phyloP scores from a whole-genome alignment of 2,797 vertebrate genomes.

The Ctenosaura bakeri region DNA sequence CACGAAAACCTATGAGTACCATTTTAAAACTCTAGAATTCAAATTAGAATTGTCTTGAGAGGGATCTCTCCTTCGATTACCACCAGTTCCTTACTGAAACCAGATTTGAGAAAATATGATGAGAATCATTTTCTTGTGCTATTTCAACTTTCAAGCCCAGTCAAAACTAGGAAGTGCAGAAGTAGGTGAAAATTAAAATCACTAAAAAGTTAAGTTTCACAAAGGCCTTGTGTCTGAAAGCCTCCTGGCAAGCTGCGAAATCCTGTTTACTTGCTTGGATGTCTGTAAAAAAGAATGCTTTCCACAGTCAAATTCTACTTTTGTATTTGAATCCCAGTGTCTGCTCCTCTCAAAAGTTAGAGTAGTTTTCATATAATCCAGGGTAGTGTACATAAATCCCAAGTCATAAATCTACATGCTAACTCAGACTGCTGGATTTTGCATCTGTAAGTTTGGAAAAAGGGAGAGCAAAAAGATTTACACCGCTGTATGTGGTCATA shows the following conservation, averaged over 20 bases:
- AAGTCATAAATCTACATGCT: slow-evolving; percentile 73
- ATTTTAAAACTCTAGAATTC: slow-evolving; percentile 7
- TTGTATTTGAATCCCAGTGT: slow-evolving; percentile 50
- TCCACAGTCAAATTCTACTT: slow-evolving; percentile 40
- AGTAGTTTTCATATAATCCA: slow-evolving; percentile 74
- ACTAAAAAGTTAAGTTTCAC: slow-evolving; percentile 28
- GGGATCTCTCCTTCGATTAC: slow-evolving; percentile 3
- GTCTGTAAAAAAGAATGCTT: slow-evolving; percentile 32
- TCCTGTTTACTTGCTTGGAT: background rate
- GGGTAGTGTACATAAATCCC: slow-evolving; percentile 73
- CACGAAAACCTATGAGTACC: background rate
- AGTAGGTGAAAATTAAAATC: slow-evolving; percentile 45
- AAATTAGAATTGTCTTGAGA: background rate
- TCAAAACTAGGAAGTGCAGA: slow-evolving; percentile 30
- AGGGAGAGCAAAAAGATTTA: slow-evolving; percentile 73
- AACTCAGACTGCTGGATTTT: slow-evolving; percentile 73
- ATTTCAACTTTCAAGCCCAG: slow-evolving; percentile 34
- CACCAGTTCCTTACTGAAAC: slow-evolving; percentile 24
- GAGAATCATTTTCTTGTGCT: slow-evolving; percentile 27
- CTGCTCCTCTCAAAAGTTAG: slow-evolving; percentile 51
- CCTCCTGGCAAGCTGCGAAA: background rate
- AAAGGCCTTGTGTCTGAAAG: slow-evolving; percentile 9
- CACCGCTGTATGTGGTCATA: slow-evolving; percentile 64
- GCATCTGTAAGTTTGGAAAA: slow-evolving; percentile 73
- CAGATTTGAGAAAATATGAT: slow-evolving; percentile 27